A percentile compares a stretch with the other conserved stretches of the same genome.
Evolutionary conservation across 2,888 invertebrate species (phyloP).

Genomic region (Pogonocherus hispidulus): DNA sequence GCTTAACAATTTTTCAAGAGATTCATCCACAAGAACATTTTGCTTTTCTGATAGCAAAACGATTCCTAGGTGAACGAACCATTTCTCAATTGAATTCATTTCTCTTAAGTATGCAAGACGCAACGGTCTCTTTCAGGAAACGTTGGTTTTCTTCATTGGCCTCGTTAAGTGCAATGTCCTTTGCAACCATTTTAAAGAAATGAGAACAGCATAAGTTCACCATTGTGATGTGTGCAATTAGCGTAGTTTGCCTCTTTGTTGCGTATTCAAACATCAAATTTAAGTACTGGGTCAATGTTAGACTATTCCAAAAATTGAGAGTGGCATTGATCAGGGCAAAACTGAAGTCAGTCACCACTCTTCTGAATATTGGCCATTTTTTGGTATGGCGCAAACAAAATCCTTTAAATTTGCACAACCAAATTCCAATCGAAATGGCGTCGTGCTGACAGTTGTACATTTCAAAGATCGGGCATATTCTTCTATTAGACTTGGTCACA

Average conservation of each 20-base stretch:
- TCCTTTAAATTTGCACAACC: no score
- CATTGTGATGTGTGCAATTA: background rate
- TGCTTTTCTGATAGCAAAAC: background rate
- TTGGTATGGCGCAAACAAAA: no score
- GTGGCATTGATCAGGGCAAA: no score
- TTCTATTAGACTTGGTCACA: no score
- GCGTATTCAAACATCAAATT: background rate
- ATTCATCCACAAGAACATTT: background rate
- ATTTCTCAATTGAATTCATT: conserved; percentile 15
- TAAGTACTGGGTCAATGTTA: background rate
- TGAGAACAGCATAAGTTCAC: background rate
- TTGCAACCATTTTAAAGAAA: background rate
- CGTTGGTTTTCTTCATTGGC: conserved; percentile 1
- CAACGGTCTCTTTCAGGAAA: conserved; percentile 26
- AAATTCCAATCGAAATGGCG: no score
- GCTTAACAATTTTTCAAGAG: background rate
- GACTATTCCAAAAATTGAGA: no score
- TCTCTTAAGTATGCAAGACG: conserved; percentile 1
- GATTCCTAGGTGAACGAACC: conserved; percentile 15
- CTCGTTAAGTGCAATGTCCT: background rate
- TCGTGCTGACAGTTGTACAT: no score
- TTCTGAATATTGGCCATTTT: no score
- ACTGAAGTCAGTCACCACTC: no score
- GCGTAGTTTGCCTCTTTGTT: background rate
- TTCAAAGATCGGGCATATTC: no score